Base-by-base conservation (phyloP, 2,113 vertebrate genomes). In the Brachyistius frenatus region DNA sequence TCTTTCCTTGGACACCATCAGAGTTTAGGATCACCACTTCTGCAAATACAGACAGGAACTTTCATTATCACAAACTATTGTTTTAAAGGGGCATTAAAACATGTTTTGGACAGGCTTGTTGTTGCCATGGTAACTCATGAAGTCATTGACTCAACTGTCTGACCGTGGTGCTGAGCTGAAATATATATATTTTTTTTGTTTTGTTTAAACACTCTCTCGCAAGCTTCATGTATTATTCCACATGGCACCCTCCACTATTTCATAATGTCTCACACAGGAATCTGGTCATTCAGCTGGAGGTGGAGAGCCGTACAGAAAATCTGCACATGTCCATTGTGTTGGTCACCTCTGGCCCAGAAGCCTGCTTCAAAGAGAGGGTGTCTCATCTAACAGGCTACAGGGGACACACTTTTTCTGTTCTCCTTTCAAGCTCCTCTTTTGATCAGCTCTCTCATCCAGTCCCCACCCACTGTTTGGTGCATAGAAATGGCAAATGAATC, bases 391-490 rank as follows among this genome's bases (percentile, higher is more conserved):
- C 89, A 83, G 70, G 89, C 89, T 90, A 66, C 73, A 63, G 66
- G 82, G 83, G 76, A 93, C 88, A 66, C 69, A 54, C 58, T 83
- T 88, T 88, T 78, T 79, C 64, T 80, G 62, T 66, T 66, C 60
- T 53, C 78, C 93, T 95, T 95, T 94, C 91, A 94, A 94, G 92
- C 68, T 91, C 60, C 73, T 91, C 90, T 94, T 95, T 94, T 94
- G 90, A 95, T 94, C 91, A 92, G 84, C 53, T 54, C 73, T 86
- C 85, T 89, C 54, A 82, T 88, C 81, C 50, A 30, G 70, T 84
- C 66, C 49, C 82, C 88, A 62, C 61, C 81, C 86, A 86, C 86
- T 68, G 80, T 88, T 88, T 88, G 76, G 63, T 61, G 72, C 70
- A 76, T 66, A 66, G 63, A 89, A 88, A 88, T 46, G 35, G 73